Conservation (phyloP, 2,888 invertebrate species). For the Ormyrus pomaceus region DNA sequence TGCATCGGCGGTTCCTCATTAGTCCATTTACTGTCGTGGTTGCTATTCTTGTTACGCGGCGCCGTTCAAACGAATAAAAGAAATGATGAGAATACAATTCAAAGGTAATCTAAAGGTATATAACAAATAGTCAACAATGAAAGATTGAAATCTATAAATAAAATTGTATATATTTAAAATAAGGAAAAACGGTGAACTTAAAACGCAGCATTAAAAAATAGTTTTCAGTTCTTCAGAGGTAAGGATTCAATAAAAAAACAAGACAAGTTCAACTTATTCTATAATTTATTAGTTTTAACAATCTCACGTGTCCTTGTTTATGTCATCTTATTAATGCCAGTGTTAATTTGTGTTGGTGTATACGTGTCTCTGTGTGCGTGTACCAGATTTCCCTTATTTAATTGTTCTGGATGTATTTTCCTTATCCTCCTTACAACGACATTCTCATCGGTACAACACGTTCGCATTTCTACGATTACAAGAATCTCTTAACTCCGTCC, state of each 20-base stretch:
- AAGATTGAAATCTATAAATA: too few relatives aligned
- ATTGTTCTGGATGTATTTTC: constrained; percentile 12
- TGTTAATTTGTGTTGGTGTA: constrained; percentile 50
- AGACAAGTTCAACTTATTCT: constrained; percentile 62
- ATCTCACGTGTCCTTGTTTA: constrained; percentile 52
- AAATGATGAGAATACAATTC: too few relatives aligned
- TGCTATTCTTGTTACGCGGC: too few relatives aligned
- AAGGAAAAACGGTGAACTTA: not conserved
- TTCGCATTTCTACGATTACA: constrained; percentile 56
- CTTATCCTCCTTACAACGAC: constrained; percentile 54
- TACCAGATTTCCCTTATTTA: constrained; percentile 9
- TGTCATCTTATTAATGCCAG: constrained; percentile 52
- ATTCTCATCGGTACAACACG: constrained; percentile 60
- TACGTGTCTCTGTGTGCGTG: constrained; percentile 4
- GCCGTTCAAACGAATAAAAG: too few relatives aligned
- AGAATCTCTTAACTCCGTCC: constrained; percentile 41
- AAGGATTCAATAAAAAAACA: not conserved
- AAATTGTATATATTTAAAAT: too few relatives aligned
- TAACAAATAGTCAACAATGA: too few relatives aligned
- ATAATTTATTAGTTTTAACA: constrained; percentile 70
- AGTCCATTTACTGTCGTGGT: too few relatives aligned
- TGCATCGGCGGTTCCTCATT: not conserved
- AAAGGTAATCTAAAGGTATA: too few relatives aligned
- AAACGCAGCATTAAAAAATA: not conserved
- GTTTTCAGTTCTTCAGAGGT: not conserved